Conservation (phyloP, 2,113 vertebrate genomes). For the Verasper variegatus region DNA sequence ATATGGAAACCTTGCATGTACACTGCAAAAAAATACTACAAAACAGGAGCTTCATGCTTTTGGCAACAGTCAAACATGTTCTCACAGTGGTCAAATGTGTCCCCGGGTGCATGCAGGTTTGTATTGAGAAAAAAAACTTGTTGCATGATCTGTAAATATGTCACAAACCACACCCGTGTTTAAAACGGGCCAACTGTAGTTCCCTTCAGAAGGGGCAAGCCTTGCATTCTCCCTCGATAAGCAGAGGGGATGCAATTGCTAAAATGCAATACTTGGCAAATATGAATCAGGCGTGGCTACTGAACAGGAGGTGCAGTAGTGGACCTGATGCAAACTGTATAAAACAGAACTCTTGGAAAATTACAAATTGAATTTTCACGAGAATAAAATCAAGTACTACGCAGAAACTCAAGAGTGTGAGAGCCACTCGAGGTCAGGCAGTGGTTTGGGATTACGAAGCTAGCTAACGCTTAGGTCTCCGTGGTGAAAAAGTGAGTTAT, state of each 20-base stretch:
- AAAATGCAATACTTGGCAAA: constrained; percentile 11
- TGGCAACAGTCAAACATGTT: constrained; percentile 31
- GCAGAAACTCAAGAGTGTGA: constrained; percentile 15
- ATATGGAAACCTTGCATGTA: background rate
- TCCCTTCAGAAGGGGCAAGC: constrained; percentile 3
- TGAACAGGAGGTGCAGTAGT: background rate
- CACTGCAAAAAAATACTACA: constrained; percentile 33
- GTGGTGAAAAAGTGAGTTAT: constrained; percentile 48
- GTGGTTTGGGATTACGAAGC: constrained; percentile 7
- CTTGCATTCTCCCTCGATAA: background rate
- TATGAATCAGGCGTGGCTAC: constrained; percentile 16
- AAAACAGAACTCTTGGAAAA: background rate
- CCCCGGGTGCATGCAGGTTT: constrained; percentile 12
- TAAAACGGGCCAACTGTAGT: background rate
- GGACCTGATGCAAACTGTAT: background rate
- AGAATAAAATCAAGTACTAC: constrained; percentile 23
- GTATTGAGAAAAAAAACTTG: background rate
- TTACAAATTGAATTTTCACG: too few relatives aligned
- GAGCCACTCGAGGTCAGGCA: constrained; percentile 19
- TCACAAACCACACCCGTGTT: background rate
- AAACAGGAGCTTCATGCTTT: constrained; percentile 16
- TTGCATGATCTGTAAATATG: constrained; percentile 10
- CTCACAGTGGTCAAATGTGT: constrained; percentile 65
- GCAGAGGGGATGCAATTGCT: constrained; percentile 1
- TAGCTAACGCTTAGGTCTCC: constrained; percentile 13